Evolutionary conservation across 2,797 vertebrate genomes (phyloP).

Genomic region (Carcharodon carcharias): DNA sequence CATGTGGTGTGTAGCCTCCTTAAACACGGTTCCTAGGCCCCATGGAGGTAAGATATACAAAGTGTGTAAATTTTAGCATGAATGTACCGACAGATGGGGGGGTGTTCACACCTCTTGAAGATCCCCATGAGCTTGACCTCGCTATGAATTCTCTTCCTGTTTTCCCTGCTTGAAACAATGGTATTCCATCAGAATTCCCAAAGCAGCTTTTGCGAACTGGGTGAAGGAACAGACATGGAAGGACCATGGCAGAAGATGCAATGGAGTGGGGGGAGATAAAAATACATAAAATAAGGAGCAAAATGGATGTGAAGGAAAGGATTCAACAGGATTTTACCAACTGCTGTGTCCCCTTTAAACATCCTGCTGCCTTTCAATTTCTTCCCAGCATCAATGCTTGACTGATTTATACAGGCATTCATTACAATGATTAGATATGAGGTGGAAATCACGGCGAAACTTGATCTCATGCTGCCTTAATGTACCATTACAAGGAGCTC

Average conservation of each 20-base stretch:
- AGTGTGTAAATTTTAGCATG: background rate
- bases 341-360: background rate
- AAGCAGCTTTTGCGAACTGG: background rate
- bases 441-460: background rate
- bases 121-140: background rate
- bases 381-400: background rate
- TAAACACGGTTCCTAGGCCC: background rate
- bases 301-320: background rate
- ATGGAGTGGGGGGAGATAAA: background rate
- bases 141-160: background rate
- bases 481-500: background rate
- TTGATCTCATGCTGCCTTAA: background rate
- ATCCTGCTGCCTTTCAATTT: background rate
- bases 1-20: too few relatives aligned
- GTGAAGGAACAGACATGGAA: background rate
- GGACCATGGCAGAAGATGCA: background rate
- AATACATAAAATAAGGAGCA: background rate
- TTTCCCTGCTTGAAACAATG: background rate
- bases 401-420: background rate
- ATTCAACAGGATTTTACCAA: background rate
- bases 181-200: background rate
- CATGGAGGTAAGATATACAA: too few relatives aligned
- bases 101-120: background rate
- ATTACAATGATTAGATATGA: constrained; percentile 9
- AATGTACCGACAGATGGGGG: background rate